Percentiles rank a stretch among this genome's conserved stretches.
These are phyloP conservation scores for Hecatera dysodea DNA, from an alignment of 2,888 invertebrate species.

Conservation along the genomic window DNA sequence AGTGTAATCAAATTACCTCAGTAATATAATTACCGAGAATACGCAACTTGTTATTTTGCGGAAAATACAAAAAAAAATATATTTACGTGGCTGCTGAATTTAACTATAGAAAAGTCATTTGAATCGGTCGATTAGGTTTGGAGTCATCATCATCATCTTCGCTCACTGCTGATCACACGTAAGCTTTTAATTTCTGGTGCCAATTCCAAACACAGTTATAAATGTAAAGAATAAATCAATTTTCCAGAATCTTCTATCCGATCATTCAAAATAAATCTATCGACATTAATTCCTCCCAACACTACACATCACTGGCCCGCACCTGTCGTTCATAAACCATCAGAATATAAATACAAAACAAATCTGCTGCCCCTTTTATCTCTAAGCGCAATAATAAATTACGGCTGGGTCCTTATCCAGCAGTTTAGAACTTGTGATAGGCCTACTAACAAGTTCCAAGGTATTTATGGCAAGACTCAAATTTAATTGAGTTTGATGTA, in stretches of 20 bases:
- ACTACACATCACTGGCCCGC: conserved; percentile 58
- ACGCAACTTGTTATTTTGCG: no score
- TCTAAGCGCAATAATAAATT: conserved; percentile 70
- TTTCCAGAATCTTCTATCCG: not conserved
- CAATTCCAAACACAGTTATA: not conserved
- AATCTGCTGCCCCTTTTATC: conserved; percentile 76
- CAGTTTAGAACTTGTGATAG: conserved; percentile 62
- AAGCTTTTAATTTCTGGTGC: no score
- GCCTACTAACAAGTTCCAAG: conserved; percentile 55
- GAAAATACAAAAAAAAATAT: no score
- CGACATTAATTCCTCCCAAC: conserved; percentile 22
- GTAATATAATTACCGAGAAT: no score
- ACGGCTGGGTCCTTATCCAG: conserved; percentile 60
- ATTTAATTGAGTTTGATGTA: conserved; percentile 52
- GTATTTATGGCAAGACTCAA: conserved; percentile 50
- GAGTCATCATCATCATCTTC: not conserved
- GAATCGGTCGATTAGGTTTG: no score
- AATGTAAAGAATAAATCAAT: no score
- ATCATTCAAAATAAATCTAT: conserved; percentile 13
- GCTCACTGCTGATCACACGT: no score
- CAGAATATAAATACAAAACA: conserved; percentile 76
- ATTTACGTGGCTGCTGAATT: no score
- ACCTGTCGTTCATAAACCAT: conserved; percentile 82
- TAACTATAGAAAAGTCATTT: no score
- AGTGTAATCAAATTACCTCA: no score